Percentiles rank a stretch among this genome's conserved stretches.
Conservation (phyloP, 2,113 vertebrate species). For the Calonectris borealis region DNA sequence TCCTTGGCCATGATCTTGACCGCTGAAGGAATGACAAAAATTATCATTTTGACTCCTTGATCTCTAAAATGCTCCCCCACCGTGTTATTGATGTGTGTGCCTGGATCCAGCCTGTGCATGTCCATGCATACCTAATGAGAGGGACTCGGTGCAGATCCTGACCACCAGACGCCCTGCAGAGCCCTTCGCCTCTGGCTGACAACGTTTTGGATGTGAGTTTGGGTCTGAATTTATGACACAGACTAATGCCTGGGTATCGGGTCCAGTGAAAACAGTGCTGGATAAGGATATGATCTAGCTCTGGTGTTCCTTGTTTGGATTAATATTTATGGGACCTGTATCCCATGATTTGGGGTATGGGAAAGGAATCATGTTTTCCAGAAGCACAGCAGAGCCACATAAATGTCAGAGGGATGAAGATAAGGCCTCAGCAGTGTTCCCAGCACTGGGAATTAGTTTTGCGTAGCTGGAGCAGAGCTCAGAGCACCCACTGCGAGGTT, state of each 20-base stretch:
- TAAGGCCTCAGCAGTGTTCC: background rate
- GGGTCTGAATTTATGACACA: background rate
- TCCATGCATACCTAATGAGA: background rate
- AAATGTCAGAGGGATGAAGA: conserved; percentile 5
- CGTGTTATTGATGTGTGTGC: background rate
- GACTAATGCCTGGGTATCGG: background rate
- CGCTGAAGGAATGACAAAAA: background rate
- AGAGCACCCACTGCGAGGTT: background rate
- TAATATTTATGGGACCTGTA: background rate
- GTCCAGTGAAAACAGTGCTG: background rate
- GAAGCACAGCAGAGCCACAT: background rate
- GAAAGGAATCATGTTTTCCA: background rate
- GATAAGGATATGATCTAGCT: background rate
- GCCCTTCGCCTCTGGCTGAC: background rate
- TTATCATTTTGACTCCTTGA: background rate
- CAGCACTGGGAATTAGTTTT: background rate
- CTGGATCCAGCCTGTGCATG: background rate
- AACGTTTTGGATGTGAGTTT: background rate
- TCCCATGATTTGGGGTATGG: background rate
- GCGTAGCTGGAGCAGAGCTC: background rate
- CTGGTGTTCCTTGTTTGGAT: background rate
- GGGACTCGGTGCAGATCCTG: background rate
- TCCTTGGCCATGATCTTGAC: background rate
- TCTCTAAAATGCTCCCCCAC: background rate
- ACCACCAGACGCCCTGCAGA: background rate